phyloP scores from a whole-genome alignment of 1,140 invertebrate species.

The Drosophila kepulauana region DNA sequence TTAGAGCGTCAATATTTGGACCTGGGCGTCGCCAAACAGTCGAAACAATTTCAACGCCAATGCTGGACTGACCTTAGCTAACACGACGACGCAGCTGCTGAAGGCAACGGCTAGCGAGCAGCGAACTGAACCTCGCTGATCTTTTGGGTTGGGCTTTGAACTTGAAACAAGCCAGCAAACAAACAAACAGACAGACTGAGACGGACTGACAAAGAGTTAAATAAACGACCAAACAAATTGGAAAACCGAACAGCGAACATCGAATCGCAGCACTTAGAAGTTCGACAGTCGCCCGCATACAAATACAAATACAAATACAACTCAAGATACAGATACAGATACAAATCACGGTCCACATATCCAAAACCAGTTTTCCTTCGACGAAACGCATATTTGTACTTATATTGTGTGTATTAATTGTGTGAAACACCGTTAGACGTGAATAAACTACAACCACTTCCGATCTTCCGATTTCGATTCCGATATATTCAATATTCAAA shows the following conservation, averaged over 20 bases:
- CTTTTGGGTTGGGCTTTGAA: constrained; percentile 77
- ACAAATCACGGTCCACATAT: constrained; percentile 44
- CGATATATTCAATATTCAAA: constrained; percentile 45
- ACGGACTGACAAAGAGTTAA: constrained; percentile 7
- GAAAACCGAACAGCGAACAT: constrained; percentile 50
- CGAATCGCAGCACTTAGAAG: constrained; percentile 46
- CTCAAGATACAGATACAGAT: constrained; percentile 8
- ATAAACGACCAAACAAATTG: constrained; percentile 49
- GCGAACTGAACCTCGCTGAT: constrained; percentile 33
- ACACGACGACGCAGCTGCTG: constrained; percentile 21
- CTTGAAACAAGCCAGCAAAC: constrained; percentile 54
- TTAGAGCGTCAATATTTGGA: constrained; percentile 75
- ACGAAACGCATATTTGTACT: constrained; percentile 42
- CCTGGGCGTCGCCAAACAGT: constrained; percentile 70
- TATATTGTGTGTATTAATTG: constrained; percentile 23
- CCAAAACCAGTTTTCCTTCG: constrained; percentile 72
- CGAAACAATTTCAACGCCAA: constrained; percentile 61
- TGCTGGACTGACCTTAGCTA: constrained; percentile 66
- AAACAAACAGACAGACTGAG: constrained; percentile 4
- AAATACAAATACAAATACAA: constrained; percentile 14
- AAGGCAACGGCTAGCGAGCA: constrained; percentile 32
- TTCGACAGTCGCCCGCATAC: constrained; percentile 63
- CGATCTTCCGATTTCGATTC: not conserved
- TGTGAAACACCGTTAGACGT: constrained; percentile 70
- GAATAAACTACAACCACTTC: constrained; percentile 62